phyloP scores from a whole-genome alignment of 1,140 invertebrate genomes.

The Zaprionus africanus region DNA sequence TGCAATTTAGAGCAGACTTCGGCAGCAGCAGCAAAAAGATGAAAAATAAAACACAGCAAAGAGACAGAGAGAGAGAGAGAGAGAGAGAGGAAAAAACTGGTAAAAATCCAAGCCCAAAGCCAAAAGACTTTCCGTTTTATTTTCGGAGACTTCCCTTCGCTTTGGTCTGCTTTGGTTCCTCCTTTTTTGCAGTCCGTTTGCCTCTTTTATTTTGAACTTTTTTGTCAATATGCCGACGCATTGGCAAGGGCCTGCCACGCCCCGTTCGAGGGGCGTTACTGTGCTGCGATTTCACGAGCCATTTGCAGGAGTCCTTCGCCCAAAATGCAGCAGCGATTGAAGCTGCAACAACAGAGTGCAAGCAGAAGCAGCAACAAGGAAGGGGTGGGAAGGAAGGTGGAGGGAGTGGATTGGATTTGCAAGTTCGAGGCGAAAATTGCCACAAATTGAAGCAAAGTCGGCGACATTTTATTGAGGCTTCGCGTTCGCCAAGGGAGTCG shows the following conservation, averaged over 20 bases:
- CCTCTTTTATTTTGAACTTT: conserved; percentile 16
- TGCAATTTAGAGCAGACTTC: conserved; percentile 57
- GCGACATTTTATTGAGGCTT: conserved; percentile 36
- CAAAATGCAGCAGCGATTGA: conserved; percentile 24
- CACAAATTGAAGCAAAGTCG: conserved; percentile 69
- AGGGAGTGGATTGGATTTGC: not conserved
- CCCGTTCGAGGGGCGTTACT: conserved; percentile 19
- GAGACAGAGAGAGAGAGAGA: conserved; percentile 10
- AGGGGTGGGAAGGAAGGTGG: too few relatives aligned
- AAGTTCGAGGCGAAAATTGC: conserved; percentile 42
- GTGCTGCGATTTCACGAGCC: conserved; percentile 57
- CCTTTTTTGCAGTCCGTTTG: not conserved
- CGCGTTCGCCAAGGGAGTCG: not conserved
- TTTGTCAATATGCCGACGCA: conserved; percentile 46
- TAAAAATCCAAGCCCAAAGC: conserved; percentile 4
- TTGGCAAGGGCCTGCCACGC: not conserved
- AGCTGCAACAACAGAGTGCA: not conserved
- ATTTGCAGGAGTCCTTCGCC: conserved; percentile 52
- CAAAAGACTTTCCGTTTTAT: conserved; percentile 42
- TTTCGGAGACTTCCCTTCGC: conserved; percentile 29
- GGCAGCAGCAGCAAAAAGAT: conserved; percentile 12
- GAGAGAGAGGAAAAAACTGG: not conserved
- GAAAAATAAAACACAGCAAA: conserved; percentile 8
- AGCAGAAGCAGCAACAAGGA: not conserved
- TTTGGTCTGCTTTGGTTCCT: conserved; percentile 21